Percentiles rank a stretch among this genome's conserved stretches.
Evolutionary conservation across 2,113 vertebrate genomes (phyloP).

Genomic region (Uria aalge): DNA sequence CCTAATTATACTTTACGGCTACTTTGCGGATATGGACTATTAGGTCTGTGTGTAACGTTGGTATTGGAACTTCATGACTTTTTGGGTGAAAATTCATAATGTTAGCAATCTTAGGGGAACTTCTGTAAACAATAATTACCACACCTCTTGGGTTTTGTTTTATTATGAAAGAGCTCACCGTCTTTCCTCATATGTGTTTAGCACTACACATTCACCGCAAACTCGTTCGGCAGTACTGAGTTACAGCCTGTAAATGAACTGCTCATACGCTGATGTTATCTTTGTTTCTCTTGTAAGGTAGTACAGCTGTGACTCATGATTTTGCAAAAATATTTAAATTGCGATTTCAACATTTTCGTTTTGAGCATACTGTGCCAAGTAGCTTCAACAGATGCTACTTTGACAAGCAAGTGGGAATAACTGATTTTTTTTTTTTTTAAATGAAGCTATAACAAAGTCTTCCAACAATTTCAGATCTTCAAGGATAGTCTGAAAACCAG

Average conservation of each 20-base stretch:
- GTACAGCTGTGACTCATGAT: conserved; percentile 4
- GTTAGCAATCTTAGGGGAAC: neutral
- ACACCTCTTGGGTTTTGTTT: neutral
- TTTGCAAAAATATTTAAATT: conserved; percentile 24
- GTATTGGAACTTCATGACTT: neutral
- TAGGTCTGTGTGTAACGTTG: neutral
- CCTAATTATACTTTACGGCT: neutral
- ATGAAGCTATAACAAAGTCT: neutral
- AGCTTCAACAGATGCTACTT: neutral
- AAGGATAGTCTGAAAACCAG: neutral
- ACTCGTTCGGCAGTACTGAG: neutral
- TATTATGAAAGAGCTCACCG: neutral
- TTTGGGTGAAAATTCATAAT: neutral
- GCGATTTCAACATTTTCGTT: conserved; percentile 5
- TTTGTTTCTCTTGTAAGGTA: neutral
- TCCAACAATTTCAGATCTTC: neutral
- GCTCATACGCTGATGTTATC: neutral
- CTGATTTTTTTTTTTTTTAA: neutral
- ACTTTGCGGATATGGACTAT: neutral
- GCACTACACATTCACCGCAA: neutral
- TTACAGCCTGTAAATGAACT: neutral
- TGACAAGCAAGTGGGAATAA: neutral
- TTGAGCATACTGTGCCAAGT: neutral
- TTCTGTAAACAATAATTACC: neutral
- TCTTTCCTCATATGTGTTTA: neutral